These are phyloP conservation scores for Halocynthia roretzi DNA, from an alignment of 23 tunicate genomes.

Conservation along the genomic window DNA sequence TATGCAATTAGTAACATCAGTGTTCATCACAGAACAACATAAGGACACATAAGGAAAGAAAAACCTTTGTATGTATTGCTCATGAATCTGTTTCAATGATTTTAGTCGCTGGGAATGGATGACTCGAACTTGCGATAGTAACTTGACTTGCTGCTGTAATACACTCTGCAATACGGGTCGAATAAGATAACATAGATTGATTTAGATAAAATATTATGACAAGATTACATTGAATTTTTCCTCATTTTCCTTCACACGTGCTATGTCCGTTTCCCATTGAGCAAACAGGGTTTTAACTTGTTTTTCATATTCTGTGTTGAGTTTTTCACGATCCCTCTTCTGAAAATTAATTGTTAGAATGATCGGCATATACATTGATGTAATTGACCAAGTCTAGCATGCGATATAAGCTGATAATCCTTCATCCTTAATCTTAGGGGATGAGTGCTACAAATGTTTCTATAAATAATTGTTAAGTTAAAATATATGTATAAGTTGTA, in stretches of 20 bases:
- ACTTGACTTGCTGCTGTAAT: slow-evolving; percentile 59
- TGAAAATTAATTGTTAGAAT: not conserved
- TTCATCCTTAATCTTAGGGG: too few relatives aligned
- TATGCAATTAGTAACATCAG: not conserved
- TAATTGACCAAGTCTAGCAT: too few relatives aligned
- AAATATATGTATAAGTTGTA: not conserved
- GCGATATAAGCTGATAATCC: too few relatives aligned
- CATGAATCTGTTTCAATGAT: slow-evolving; percentile 74
- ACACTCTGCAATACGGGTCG: slow-evolving; percentile 21
- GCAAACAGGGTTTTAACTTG: slow-evolving; percentile 41
- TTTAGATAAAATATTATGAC: not conserved
- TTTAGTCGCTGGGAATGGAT: slow-evolving; percentile 67
- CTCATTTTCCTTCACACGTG: slow-evolving; percentile 63
- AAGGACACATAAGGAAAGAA: not conserved
- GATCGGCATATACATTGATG: too few relatives aligned
- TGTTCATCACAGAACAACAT: not conserved
- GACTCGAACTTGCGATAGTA: slow-evolving; percentile 61
- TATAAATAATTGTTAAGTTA: not conserved
- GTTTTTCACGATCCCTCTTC: slow-evolving; percentile 31
- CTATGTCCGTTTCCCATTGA: slow-evolving; percentile 76
- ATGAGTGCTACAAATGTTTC: too few relatives aligned
- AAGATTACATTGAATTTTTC: slow-evolving; percentile 55
- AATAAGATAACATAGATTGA: not conserved
- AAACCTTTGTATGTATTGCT: slow-evolving; percentile 53
- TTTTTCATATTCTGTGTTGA: slow-evolving; percentile 66